phyloP scores from a whole-genome alignment of 30 jellyfish, hydroid and myxozoan species.

The Aurelia aurita complex sp. Pacific region DNA sequence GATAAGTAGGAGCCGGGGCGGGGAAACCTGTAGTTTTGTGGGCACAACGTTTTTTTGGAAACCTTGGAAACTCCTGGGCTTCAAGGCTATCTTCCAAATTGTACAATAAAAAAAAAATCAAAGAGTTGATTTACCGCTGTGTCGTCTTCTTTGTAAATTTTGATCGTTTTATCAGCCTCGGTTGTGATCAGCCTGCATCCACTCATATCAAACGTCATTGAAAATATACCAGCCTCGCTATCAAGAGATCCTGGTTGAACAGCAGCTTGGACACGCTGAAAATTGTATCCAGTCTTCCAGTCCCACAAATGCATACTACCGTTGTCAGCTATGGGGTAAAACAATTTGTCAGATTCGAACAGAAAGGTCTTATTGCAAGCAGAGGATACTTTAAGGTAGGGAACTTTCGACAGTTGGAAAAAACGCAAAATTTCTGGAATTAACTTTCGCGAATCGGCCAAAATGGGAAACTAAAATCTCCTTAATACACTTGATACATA shows the following conservation, averaged over 20 bases:
- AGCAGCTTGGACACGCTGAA: slow-evolving; percentile 87
- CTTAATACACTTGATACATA: no score
- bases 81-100: background rate
- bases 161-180: slow-evolving; percentile 99
- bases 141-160: slow-evolving; percentile 99
- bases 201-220: slow-evolving; percentile 97
- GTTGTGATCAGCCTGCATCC: slow-evolving; percentile 94
- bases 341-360: no score
- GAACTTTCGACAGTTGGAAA: no score
- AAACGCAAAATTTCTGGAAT: no score
- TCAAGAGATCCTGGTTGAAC: slow-evolving; percentile 99
- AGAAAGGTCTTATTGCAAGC: no score
- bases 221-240: slow-evolving; percentile 99
- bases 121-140: slow-evolving; percentile 76
- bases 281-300: slow-evolving; percentile 99
- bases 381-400: no score
- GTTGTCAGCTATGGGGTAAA: slow-evolving; percentile 77
- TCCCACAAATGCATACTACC: slow-evolving; percentile 99
- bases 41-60: background rate
- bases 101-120: background rate
- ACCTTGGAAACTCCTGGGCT: background rate
- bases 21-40: no score
- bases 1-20: no score
- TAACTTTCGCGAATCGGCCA: no score
- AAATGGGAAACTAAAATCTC: no score